Conservation (phyloP, 2,113 vertebrate species). For the Hymenochirus boettgeri region DNA sequence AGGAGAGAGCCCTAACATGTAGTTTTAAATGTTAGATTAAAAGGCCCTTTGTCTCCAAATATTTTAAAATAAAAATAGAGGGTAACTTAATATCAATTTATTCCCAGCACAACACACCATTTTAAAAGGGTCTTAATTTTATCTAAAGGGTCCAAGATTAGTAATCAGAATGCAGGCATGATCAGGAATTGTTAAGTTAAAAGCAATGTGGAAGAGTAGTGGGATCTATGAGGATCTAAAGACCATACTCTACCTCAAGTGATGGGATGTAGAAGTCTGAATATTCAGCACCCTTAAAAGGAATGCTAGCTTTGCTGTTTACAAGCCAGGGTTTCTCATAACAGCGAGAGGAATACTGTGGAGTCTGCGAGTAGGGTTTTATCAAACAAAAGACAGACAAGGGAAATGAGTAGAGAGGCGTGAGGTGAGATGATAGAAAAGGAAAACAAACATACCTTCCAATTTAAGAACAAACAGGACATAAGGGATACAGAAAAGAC, state of each 20-base stretch:
- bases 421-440: conserved; percentile 44
- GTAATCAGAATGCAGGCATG: not conserved
- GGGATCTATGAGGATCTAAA: not conserved
- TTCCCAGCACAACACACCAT: conserved; percentile 1
- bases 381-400: conserved; percentile 37
- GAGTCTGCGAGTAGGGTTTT: conserved; percentile 78
- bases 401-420: conserved; percentile 49
- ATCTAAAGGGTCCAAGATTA: conserved; percentile 17
- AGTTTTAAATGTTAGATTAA: conserved; percentile 1
- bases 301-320: conserved; percentile 94
- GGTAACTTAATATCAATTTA: not conserved
- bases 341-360: conserved; percentile 86
- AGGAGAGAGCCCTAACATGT: conserved; percentile 8
- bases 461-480: conserved; percentile 46
- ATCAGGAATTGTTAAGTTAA: conserved; percentile 17
- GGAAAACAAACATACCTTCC: conserved; percentile 44
- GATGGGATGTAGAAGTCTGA: conserved; percentile 72
- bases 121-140: not conserved
- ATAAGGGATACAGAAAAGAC: not conserved
- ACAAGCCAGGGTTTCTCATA: conserved; percentile 99
- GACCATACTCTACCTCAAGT: conserved; percentile 70
- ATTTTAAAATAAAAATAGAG: conserved; percentile 6
- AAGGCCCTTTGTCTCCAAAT: conserved; percentile 1
- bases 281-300: conserved; percentile 85
- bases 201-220: conserved; percentile 1